Evolutionary conservation across 23 tunicate genomes (phyloP).

Genomic region (Corella eumyota): DNA sequence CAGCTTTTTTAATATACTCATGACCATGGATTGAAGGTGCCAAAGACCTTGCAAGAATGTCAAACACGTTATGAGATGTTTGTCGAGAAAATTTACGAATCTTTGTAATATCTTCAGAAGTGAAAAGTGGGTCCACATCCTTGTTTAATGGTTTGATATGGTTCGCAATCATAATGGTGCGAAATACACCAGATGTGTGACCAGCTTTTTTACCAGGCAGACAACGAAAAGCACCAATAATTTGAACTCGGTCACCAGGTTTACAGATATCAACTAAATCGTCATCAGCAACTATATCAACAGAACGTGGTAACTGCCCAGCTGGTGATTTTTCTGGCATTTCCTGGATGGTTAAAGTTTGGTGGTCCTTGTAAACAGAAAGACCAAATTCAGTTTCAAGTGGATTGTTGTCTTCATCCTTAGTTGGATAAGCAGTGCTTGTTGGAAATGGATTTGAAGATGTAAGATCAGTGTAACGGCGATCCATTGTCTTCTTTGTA

Average conservation of each 20-base stretch:
- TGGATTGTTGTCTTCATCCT: conserved; percentile 89
- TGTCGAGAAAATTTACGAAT: conserved; percentile 76
- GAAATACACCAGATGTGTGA: conserved; percentile 78
- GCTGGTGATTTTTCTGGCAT: conserved; percentile 99
- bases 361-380: conserved; percentile 93
- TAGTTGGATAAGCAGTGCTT: conserved; percentile 81
- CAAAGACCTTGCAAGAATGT: conserved; percentile 71
- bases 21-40: conserved; percentile 98
- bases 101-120: conserved; percentile 58
- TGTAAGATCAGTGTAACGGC: conserved; percentile 85
- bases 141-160: conserved; percentile 82
- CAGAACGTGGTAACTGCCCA: conserved; percentile 93
- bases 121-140: conserved; percentile 63
- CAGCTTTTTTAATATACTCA: conserved; percentile 88
- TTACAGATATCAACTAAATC: conserved; percentile 89
- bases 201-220: conserved; percentile 91
- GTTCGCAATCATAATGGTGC: conserved; percentile 86
- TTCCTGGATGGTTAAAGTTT: conserved; percentile 91
- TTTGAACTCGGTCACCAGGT: conserved; percentile 96
- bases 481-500: conserved; percentile 70
- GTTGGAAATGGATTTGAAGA: conserved; percentile 59
- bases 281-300: conserved; percentile 85
- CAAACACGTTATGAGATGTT: conserved; percentile 54
- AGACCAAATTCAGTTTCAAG: conserved; percentile 96
- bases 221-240: conserved; percentile 89